Conservation (phyloP, 2,113 vertebrate species). For the Mormyrus iriodes region DNA sequence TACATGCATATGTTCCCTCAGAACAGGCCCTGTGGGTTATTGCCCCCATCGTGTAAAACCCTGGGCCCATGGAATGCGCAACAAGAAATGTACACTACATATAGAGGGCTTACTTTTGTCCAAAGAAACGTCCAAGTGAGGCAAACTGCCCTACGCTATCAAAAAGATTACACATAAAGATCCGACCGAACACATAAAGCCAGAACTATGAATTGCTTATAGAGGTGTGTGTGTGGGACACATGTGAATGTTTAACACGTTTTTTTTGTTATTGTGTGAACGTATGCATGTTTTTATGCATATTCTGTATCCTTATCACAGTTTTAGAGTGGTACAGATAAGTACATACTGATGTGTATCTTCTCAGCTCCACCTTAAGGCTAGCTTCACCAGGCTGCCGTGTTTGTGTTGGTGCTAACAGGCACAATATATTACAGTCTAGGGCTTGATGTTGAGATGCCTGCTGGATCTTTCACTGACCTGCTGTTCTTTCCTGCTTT, state of each 20-base stretch:
- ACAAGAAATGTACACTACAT: not conserved
- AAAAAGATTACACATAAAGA: not conserved
- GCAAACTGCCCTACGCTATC: not conserved
- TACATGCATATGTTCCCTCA: not conserved
- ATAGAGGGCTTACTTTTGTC: not conserved
- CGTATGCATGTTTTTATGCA: not conserved
- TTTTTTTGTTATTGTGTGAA: not conserved
- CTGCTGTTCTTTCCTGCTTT: conserved; percentile 39
- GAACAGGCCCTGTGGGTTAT: not conserved
- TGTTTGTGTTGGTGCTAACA: conserved; percentile 42
- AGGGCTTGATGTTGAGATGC: conserved; percentile 36
- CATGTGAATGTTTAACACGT: not conserved
- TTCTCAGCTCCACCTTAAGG: conserved; percentile 40
- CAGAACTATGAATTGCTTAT: not conserved
- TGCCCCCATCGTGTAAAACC: not conserved
- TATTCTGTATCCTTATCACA: not conserved
- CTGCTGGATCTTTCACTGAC: conserved; percentile 41
- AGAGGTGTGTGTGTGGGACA: not conserved
- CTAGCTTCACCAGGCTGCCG: conserved; percentile 30
- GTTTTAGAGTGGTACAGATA: not conserved
- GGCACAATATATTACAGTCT: conserved; percentile 40
- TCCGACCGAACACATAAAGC: not conserved
- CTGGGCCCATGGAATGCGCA: not conserved
- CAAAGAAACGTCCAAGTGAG: not conserved
- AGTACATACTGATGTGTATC: not conserved